phyloP scores from a whole-genome alignment of 2,113 vertebrate genomes.

The Apteryx owenii region DNA sequence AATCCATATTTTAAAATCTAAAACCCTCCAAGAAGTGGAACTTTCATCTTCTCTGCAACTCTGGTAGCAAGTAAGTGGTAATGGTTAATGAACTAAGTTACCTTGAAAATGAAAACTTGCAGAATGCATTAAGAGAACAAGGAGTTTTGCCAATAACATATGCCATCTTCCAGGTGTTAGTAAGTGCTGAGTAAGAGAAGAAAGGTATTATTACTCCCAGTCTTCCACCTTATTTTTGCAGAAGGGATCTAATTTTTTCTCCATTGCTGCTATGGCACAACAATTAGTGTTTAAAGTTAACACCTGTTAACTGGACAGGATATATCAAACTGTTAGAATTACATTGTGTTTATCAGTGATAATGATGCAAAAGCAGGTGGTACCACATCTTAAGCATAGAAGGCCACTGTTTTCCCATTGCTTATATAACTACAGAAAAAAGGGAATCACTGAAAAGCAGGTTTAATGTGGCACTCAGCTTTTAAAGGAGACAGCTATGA shows the following conservation, averaged over 20 bases:
- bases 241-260: background rate
- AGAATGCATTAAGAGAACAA: background rate
- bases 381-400: background rate
- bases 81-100: background rate
- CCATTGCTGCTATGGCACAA: background rate
- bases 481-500: background rate
- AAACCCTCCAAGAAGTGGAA: background rate
- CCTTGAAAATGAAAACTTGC: background rate
- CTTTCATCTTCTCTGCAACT: background rate
- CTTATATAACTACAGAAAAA: background rate
- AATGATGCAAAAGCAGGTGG: background rate
- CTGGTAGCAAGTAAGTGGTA: background rate
- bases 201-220: background rate
- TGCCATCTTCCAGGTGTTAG: background rate
- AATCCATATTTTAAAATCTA: background rate
- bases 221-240: background rate
- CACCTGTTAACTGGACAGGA: background rate
- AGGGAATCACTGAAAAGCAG: background rate
- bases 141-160: background rate
- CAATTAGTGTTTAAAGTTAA: background rate
- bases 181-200: background rate
- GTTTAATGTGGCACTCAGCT: background rate
- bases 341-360: background rate
- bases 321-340: background rate
- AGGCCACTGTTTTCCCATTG: background rate